Percentiles rank a stretch among this genome's conserved stretches.
Evolutionary conservation across 2,888 invertebrate genomes (phyloP).

Genomic region (Lithosia quadra): DNA sequence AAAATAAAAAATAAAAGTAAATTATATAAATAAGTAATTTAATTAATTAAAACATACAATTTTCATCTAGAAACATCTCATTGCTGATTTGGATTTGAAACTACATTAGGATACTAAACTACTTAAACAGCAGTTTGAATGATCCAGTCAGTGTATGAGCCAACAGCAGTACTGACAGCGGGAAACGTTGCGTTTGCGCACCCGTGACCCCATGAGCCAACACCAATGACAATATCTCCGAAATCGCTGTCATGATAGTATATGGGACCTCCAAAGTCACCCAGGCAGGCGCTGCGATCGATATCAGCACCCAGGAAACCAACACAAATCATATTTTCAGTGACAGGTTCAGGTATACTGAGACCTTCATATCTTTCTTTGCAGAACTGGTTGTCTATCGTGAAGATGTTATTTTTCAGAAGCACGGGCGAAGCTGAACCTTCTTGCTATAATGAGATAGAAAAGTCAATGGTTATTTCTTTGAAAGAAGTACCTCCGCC

Average conservation of each 20-base stretch:
- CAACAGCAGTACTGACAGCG: constrained; percentile 78
- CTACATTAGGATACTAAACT: background rate
- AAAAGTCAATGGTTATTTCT: too few species aligned
- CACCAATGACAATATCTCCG: constrained; percentile 68
- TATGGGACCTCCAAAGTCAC: constrained; percentile 76
- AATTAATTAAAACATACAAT: background rate
- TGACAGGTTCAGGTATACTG: constrained; percentile 44
- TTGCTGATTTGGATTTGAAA: background rate
- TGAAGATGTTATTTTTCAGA: constrained; percentile 17
- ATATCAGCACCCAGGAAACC: constrained; percentile 50
- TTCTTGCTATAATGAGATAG: constrained; percentile 26
- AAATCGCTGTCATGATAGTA: constrained; percentile 44
- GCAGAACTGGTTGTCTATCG: constrained; percentile 20
- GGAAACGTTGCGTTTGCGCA: constrained; percentile 75
- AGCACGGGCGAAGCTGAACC: constrained; percentile 27
- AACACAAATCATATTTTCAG: constrained; percentile 65
- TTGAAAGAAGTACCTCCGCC: too few species aligned
- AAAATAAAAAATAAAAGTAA: background rate
- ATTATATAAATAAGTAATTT: background rate
- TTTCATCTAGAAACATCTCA: background rate
- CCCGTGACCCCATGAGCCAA: constrained; percentile 80
- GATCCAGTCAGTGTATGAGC: constrained; percentile 65
- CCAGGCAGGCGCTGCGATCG: constrained; percentile 53
- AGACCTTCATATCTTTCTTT: constrained; percentile 21
- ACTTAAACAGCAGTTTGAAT: constrained; percentile 38